phyloP scores from a whole-genome alignment of 2,113 vertebrate species.

The Rhinoderma darwinii region DNA sequence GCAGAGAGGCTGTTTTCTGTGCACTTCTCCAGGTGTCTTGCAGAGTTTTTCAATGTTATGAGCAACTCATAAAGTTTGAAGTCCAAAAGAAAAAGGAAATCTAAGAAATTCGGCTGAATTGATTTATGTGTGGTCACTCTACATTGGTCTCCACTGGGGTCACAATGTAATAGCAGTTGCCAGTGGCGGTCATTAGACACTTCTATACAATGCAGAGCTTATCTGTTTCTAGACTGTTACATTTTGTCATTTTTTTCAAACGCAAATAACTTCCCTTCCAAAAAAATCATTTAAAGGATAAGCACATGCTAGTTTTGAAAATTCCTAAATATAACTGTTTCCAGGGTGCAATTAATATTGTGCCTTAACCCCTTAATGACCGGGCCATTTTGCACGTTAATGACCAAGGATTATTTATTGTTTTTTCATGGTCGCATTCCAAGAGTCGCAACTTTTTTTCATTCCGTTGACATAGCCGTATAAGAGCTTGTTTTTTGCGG shows the following conservation, averaged over 20 bases:
- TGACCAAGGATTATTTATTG: no score
- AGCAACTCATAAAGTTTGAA: background rate
- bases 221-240: background rate
- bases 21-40: conserved; percentile 1
- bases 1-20: background rate
- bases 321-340: background rate
- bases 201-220: background rate
- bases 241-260: background rate
- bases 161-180: background rate
- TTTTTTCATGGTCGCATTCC: no score
- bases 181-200: background rate
- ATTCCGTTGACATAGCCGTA: no score
- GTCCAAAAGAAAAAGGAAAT: background rate
- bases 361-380: no score
- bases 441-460: no score
- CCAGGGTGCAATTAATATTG: background rate
- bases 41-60: background rate
- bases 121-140: background rate
- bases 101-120: background rate
- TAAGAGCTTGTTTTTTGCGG: no score
- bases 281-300: background rate
- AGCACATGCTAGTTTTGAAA: background rate
- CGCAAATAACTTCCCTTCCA: background rate
- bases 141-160: background rate
- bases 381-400: no score